A percentile compares a stretch with the other conserved stretches of the same genome.
Evolutionary conservation across 1,140 invertebrate species (phyloP).

Genomic region (Apocrypta bakeri): DNA sequence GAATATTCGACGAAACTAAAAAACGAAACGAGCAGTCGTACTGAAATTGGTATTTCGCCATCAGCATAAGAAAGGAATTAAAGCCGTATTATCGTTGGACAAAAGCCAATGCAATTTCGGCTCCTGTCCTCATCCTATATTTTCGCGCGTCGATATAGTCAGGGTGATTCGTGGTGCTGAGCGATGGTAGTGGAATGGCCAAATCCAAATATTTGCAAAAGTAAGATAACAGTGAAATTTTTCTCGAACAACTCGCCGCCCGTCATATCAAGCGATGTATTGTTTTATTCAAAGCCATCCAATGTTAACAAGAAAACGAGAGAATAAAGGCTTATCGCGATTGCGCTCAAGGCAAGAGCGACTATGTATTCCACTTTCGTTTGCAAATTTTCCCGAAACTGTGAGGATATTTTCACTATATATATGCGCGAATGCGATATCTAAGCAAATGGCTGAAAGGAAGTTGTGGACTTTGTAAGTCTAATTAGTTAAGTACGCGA

Average conservation of each 20-base stretch:
- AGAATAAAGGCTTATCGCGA: not conserved
- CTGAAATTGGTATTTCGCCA: slow-evolving; percentile 27
- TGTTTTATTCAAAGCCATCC: not conserved
- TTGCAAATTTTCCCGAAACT: too few species aligned
- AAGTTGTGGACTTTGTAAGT: not conserved
- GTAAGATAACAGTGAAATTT: slow-evolving; percentile 24
- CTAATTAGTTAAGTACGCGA: not conserved
- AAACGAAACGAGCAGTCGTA: not conserved
- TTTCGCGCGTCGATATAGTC: not conserved
- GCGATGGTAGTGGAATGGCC: not conserved
- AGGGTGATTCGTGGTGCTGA: not conserved
- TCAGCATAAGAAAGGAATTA: slow-evolving; percentile 19
- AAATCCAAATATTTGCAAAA: slow-evolving; percentile 11
- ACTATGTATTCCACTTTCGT: too few species aligned
- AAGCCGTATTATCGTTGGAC: slow-evolving; percentile 16
- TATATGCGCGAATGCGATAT: not conserved
- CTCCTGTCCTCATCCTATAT: not conserved
- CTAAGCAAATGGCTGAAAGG: too few species aligned
- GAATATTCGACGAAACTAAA: not conserved
- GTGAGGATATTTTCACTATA: too few species aligned
- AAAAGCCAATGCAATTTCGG: slow-evolving; percentile 21
- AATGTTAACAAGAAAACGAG: too few species aligned
- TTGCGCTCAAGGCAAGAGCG: too few species aligned
- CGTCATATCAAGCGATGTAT: not conserved
- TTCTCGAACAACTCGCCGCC: not conserved